A percentile compares a stretch with the other conserved stretches of the same genome.
phyloP scores from a whole-genome alignment of 1,140 invertebrate genomes.

The Sitobion miscanthi region DNA sequence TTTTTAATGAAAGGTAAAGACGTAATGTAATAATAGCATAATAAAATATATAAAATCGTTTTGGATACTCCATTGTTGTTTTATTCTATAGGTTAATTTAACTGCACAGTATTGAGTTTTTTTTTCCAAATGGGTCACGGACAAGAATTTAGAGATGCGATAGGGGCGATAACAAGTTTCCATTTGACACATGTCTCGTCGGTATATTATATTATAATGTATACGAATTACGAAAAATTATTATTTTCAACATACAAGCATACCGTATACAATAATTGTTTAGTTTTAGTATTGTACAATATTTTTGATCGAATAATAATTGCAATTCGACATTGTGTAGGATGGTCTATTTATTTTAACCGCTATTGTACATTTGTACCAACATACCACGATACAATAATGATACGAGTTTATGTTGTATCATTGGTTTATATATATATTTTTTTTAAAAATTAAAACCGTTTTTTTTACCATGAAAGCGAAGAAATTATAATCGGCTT shows the following conservation, averaged over 20 bases:
- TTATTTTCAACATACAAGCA: neutral
- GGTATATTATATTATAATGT: neutral
- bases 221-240: neutral
- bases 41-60: conserved; percentile 47
- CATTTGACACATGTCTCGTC: conserved; percentile 27
- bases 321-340: too few relatives aligned
- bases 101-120: neutral
- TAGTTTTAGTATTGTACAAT: neutral
- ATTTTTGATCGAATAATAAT: neutral
- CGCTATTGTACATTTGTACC: too few relatives aligned
- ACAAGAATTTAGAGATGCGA: conserved; percentile 38
- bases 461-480: neutral
- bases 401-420: too few relatives aligned
- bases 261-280: neutral
- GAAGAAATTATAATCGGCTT: neutral
- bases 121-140: conserved; percentile 51
- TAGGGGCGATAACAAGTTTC: conserved; percentile 52
- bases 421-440: too few relatives aligned
- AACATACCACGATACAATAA: too few relatives aligned
- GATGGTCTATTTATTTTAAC: too few relatives aligned
- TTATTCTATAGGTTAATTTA: conserved; percentile 53
- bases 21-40: neutral
- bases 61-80: conserved; percentile 51
- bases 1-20: conserved; percentile 55
- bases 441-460: too few relatives aligned